A percentile compares a stretch with the other conserved stretches of the same genome.
Evolutionary conservation across 2,888 invertebrate species (phyloP).

Genomic region (Drosophila leonis): DNA sequence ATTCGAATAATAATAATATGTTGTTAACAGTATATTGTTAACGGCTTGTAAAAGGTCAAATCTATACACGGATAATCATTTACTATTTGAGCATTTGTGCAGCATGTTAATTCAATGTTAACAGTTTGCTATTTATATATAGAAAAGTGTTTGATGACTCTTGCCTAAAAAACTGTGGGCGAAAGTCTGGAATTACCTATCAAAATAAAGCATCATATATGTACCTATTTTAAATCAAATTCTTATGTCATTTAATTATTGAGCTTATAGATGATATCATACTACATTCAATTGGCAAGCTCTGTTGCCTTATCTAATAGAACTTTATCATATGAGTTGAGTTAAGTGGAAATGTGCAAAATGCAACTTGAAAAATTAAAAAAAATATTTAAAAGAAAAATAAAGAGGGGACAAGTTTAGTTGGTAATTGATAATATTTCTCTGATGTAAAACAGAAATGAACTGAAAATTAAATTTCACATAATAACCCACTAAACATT

Average conservation of each 20-base stretch:
- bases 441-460: not conserved
- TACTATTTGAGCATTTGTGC: not conserved
- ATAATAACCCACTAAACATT: not conserved
- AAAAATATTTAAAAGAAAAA: not conserved
- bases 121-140: not conserved
- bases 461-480: not conserved
- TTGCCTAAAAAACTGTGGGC: not conserved
- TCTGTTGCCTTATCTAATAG: not conserved
- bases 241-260: not conserved
- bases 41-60: not conserved
- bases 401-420: not conserved
- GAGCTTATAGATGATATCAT: slow-evolving; percentile 2
- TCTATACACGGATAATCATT: not conserved
- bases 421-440: not conserved
- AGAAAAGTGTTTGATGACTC: not conserved
- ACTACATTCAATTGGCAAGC: not conserved
- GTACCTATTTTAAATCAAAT: not conserved
- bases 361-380: not conserved
- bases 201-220: not conserved
- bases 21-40: not conserved
- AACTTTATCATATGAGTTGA: not conserved
- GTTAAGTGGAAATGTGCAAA: not conserved
- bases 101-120: not conserved
- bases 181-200: not conserved
- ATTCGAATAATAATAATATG: no score